These are phyloP conservation scores for Bovichtus diacanthus DNA, from an alignment of 2,797 vertebrate species.

Conservation along the genomic window DNA sequence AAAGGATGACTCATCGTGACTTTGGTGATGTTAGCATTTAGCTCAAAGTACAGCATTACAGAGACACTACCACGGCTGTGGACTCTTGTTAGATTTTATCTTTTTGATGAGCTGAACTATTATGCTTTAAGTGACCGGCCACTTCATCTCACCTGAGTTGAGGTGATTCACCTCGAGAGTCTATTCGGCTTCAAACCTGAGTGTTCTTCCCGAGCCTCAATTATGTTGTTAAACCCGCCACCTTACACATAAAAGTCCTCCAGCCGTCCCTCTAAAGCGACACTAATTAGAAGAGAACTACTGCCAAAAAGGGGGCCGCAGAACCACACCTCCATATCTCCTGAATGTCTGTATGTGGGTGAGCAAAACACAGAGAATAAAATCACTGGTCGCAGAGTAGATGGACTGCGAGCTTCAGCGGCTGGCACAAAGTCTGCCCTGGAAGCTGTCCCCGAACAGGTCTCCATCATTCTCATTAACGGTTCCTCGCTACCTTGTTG, in stretches of 20 bases:
- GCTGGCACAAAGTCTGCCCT: slow-evolving; percentile 29
- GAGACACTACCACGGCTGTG: no score
- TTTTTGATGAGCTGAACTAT: slow-evolving; percentile 45
- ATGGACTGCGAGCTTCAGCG: slow-evolving; percentile 23
- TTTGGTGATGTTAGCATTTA: no score
- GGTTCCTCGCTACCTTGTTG: slow-evolving; percentile 53
- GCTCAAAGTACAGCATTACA: no score
- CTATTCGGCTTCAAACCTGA: slow-evolving; percentile 53
- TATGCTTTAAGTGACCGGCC: slow-evolving; percentile 29
- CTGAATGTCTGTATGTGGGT: slow-evolving; percentile 43
- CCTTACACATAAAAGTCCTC: slow-evolving; percentile 73
- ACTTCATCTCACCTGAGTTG: slow-evolving; percentile 59
- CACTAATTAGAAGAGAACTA: slow-evolving; percentile 78
- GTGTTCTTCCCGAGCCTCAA: slow-evolving; percentile 61
- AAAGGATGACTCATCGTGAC: no score
- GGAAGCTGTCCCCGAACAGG: slow-evolving; percentile 18
- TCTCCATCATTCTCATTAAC: slow-evolving; percentile 51
- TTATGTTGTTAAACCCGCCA: slow-evolving; percentile 79
- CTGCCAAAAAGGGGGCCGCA: slow-evolving; percentile 52
- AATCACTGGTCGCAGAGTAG: slow-evolving; percentile 6
- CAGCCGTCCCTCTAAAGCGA: slow-evolving; percentile 64
- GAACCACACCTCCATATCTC: slow-evolving; percentile 68
- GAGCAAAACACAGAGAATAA: slow-evolving; percentile 32
- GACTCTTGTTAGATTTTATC: no score
- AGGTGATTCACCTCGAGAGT: slow-evolving; percentile 45